A percentile compares a stretch with the other conserved stretches of the same genome.
phyloP scores from a whole-genome alignment of 2,888 invertebrate species.

The Elysia crispata region DNA sequence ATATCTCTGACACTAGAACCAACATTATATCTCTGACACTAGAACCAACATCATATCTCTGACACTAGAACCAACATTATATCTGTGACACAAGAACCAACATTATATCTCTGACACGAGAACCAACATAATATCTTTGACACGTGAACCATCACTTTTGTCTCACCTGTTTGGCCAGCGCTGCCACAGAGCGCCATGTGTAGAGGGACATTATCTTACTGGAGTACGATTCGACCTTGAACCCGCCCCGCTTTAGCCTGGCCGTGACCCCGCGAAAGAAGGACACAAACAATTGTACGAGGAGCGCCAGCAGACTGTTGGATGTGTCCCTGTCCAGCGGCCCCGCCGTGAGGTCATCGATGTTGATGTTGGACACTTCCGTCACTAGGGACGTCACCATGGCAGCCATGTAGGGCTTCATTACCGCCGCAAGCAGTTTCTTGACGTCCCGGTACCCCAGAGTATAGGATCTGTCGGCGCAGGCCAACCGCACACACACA shows the following conservation, averaged over 20 bases:
- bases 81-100: too few relatives aligned
- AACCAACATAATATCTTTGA: too few relatives aligned
- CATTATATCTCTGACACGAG: too few relatives aligned
- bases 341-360: not conserved
- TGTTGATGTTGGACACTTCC: not conserved
- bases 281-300: conserved; percentile 20
- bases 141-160: too few relatives aligned
- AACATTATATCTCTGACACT: too few relatives aligned
- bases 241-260: not conserved
- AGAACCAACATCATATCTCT: too few relatives aligned
- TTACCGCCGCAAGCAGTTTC: conserved; percentile 12
- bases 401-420: conserved; percentile 14
- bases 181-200: conserved; percentile 30
- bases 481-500: too few relatives aligned
- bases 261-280: conserved; percentile 7
- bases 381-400: not conserved
- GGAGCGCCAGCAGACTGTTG: conserved; percentile 25
- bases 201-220: conserved; percentile 1
- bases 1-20: too few relatives aligned
- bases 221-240: not conserved
- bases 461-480: not conserved
- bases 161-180: conserved; percentile 31
- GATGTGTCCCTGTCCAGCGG: conserved; percentile 19
- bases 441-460: conserved; percentile 7
- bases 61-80: too few relatives aligned